Evolutionary conservation across 2,113 vertebrate species (phyloP), one percentile per base, ranked within the genome.

Genomic region (Smithornis capensis): DNA sequence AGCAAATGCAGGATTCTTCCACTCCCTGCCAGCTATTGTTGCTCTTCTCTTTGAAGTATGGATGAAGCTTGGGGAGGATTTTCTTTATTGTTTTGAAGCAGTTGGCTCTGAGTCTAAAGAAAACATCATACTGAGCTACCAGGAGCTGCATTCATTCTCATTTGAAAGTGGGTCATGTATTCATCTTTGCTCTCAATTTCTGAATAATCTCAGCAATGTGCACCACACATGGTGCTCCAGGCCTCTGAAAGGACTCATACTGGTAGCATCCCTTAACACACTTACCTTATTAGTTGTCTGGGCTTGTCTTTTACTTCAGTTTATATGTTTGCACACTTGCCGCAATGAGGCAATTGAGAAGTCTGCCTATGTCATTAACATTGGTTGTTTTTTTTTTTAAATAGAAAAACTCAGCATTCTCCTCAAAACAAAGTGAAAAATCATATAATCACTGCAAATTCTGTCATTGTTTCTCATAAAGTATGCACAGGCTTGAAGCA

Each of bases 161-260:
- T 96, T 62, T 95, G 92, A 95, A 95, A 83, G 74, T 79, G 87
- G 59, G 74, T 93, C 89, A 94, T 65, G 69, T 75, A 83, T 92
- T 85, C 80, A 93, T 87, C 68, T 92, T 85, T 92, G 40, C 70
- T 95, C 69, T 79, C 86, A 89, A 79, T 96, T 95, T 94, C 75
- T 2, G 2, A 87, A 82, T 92, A 91, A 80, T 75, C 69, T 90
- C 69, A 87, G 87, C 79, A 94, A 85, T 69, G 29, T 69, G 52
- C 21, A 35, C 35, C 83, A 94, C 50, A 69, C 47, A 67, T 31
- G 33, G 68, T 92, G 70, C 44, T 95, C 80, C 73, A 69, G 87
- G 52, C 56, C 35, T 83, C 52, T 90, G 75, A 89, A 83, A 94
- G 59, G 71, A 60, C 33, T 81, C 84, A 38, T 49, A 88, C 35